These are phyloP conservation scores for Gallinago jamesoni DNA, from an alignment of 2,113 vertebrate genomes.

Conservation along the genomic window DNA sequence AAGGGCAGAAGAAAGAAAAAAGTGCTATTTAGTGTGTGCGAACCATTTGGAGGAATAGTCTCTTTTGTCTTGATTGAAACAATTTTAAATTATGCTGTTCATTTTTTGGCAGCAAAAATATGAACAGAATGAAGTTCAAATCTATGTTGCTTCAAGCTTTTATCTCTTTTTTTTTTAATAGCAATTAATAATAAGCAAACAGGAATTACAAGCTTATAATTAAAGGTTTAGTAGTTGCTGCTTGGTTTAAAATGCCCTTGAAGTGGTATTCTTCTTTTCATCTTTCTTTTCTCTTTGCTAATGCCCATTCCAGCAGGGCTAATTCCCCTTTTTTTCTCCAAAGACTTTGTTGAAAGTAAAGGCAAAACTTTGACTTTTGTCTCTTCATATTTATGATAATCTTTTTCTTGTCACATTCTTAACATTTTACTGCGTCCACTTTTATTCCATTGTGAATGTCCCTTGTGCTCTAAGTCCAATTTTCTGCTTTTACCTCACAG, in stretches of 20 bases:
- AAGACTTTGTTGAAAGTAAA: conserved; percentile 16
- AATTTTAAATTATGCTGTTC: not conserved
- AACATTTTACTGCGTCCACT: conserved; percentile 20
- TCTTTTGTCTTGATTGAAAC: not conserved
- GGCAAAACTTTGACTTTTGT: not conserved
- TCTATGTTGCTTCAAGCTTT: not conserved
- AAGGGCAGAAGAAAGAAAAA: not conserved
- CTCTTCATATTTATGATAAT: conserved; percentile 41
- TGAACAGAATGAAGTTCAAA: not conserved
- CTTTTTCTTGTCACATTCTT: conserved; percentile 33
- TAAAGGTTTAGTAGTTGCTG: not conserved
- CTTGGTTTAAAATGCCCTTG: conserved; percentile 48
- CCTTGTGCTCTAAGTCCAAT: conserved; percentile 38
- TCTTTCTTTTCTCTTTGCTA: not conserved
- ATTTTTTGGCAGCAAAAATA: not conserved
- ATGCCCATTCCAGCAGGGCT: not conserved
- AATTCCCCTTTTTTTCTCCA: not conserved
- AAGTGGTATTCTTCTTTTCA: conserved; percentile 1
- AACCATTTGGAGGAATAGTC: not conserved
- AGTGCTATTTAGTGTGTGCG: not conserved
- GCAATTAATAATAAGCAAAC: conserved; percentile 7
- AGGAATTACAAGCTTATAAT: conserved; percentile 21
- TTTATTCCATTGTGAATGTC: conserved; percentile 26
- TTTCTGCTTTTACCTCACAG: conserved; percentile 46
- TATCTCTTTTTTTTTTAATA: not conserved